Percentiles rank a stretch among this genome's conserved stretches.
Conservation (phyloP, 2,888 invertebrate species). For the Teleogryllus oceanicus region DNA sequence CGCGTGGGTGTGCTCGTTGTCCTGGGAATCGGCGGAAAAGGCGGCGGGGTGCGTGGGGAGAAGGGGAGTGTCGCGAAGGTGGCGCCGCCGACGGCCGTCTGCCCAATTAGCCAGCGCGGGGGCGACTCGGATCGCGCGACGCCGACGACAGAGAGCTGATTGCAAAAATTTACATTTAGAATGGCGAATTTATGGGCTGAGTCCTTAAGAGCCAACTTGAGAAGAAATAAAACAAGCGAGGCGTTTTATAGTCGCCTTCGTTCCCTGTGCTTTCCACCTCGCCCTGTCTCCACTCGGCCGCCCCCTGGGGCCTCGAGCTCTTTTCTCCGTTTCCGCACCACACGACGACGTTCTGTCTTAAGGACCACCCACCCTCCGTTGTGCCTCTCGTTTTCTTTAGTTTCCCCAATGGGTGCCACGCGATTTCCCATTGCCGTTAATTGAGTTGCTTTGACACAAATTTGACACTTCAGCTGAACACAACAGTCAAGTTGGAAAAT, state of each 20-base stretch:
- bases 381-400: too few species aligned
- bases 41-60: too few species aligned
- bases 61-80: background rate
- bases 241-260: background rate
- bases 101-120: background rate
- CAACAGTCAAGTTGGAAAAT: too few species aligned
- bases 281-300: background rate
- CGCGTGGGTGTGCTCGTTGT: too few species aligned
- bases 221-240: conserved; percentile 18
- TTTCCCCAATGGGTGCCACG: too few species aligned
- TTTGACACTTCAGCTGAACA: too few species aligned
- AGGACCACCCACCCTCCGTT: too few species aligned
- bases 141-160: background rate
- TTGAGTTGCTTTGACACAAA: too few species aligned
- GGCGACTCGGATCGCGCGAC: background rate
- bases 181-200: background rate
- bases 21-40: too few species aligned
- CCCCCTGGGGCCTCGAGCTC: background rate
- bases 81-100: background rate
- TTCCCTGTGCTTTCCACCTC: background rate
- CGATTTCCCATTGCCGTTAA: too few species aligned
- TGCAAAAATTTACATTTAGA: conserved; percentile 18
- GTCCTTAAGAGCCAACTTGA: background rate
- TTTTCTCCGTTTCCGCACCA: background rate
- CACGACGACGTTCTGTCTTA: background rate